Conservation (phyloP, 2,113 vertebrate species). For the Eudyptes chrysolophus region DNA sequence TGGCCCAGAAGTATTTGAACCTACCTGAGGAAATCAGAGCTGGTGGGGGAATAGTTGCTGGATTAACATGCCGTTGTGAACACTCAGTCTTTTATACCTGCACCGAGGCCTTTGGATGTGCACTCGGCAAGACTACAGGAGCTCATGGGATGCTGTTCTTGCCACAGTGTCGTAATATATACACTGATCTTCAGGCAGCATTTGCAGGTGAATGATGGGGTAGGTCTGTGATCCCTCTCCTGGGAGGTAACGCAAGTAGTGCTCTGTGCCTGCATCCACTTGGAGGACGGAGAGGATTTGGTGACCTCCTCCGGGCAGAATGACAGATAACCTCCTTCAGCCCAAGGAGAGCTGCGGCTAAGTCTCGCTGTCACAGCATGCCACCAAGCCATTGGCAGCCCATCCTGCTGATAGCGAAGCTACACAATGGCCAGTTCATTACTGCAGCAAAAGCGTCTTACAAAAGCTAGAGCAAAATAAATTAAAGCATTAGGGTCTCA, state of each 20-base stretch:
- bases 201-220: background rate
- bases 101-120: accelerated
- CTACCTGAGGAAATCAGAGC: background rate
- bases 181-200: background rate
- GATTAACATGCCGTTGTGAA: background rate
- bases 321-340: background rate
- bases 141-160: background rate
- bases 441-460: background rate
- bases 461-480: constrained; percentile 25
- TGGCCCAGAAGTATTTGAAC: background rate
- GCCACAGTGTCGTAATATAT: accelerated
- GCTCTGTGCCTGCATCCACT: background rate
- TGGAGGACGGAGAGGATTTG: background rate
- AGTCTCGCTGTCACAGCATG: background rate
- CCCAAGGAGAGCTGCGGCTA: background rate
- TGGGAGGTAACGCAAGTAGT: background rate
- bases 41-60: background rate
- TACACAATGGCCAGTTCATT: background rate
- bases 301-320: background rate
- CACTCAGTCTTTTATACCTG: background rate
- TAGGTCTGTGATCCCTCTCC: background rate
- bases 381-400: background rate
- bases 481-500: background rate
- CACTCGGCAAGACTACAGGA: background rate
- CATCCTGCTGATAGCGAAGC: background rate